phyloP scores from a whole-genome alignment of 1,140 invertebrate species.

The Drosophila guanche region DNA sequence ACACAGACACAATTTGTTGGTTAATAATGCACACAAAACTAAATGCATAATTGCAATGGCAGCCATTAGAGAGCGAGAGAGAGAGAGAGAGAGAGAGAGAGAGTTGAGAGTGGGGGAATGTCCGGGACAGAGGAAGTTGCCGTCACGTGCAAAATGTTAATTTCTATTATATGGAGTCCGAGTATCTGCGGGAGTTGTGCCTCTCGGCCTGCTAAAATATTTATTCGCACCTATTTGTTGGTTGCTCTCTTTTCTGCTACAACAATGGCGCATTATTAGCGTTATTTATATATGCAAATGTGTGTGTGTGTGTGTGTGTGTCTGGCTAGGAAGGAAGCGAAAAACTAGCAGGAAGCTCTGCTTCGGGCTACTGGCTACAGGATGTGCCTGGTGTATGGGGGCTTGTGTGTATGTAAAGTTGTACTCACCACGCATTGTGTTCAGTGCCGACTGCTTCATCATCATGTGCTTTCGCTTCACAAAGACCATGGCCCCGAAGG shows the following conservation, averaged over 20 bases:
- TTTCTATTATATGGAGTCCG: constrained; percentile 67
- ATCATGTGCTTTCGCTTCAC: constrained; percentile 84
- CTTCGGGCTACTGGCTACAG: constrained; percentile 12
- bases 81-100: constrained; percentile 6
- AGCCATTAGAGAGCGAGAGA: constrained; percentile 18
- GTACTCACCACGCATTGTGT: constrained; percentile 81
- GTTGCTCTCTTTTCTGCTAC: constrained; percentile 3
- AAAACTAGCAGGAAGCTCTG: constrained; percentile 62
- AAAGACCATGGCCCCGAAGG: constrained; percentile 87
- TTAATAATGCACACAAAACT: constrained; percentile 82
- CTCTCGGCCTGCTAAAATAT: constrained; percentile 68
- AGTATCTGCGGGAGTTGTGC: constrained; percentile 22
- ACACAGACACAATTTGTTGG: constrained; percentile 64
- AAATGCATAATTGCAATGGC: constrained; percentile 77
- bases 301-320: constrained; percentile 35
- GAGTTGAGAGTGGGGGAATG: background rate
- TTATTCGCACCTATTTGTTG: constrained; percentile 75
- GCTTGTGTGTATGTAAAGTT: constrained; percentile 12
- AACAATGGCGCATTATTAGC: constrained; percentile 72
- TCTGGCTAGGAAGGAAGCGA: constrained; percentile 62
- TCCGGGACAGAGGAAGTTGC: constrained; percentile 14
- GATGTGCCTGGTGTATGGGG: background rate
- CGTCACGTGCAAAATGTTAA: constrained; percentile 79
- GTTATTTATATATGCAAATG: constrained; percentile 78
- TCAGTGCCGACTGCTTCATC: constrained; percentile 83